Conservation (phyloP, 1,140 invertebrate species). For the Drosophila persimilis region DNA sequence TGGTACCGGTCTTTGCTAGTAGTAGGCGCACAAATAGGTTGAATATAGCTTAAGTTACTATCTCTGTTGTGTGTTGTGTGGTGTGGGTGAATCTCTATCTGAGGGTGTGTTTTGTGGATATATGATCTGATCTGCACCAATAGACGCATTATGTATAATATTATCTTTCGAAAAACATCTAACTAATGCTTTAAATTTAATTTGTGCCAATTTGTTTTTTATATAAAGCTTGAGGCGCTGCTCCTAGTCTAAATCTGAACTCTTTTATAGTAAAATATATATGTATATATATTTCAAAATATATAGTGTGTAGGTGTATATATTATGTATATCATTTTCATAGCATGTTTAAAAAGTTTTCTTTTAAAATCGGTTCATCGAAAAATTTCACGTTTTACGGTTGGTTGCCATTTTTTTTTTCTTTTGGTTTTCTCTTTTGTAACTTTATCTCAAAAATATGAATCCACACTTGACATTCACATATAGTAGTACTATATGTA, state of each 20-base stretch:
- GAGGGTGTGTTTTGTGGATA: not conserved
- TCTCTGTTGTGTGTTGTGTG: not conserved
- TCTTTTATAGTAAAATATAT: conserved; percentile 66
- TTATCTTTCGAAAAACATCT: conserved; percentile 30
- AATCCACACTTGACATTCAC: conserved; percentile 59
- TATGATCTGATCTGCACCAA: conserved; percentile 14
- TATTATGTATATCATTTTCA: conserved; percentile 15
- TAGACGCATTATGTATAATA: conserved; percentile 28
- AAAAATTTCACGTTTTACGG: conserved; percentile 57
- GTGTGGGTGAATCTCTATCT: conserved; percentile 5
- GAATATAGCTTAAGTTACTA: conserved; percentile 14
- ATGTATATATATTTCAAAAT: conserved; percentile 22
- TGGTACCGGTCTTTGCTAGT: conserved; percentile 30
- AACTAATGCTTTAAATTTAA: conserved; percentile 40
- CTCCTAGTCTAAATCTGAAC: conserved; percentile 39
- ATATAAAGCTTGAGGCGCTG: conserved; percentile 65
- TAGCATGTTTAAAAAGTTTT: conserved; percentile 49
- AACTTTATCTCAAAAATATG: conserved; percentile 71
- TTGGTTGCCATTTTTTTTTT: conserved; percentile 3
- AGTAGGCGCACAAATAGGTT: conserved; percentile 49
- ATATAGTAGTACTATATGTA: conserved; percentile 17
- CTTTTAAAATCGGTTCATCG: conserved; percentile 61
- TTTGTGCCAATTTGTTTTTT: conserved; percentile 46
- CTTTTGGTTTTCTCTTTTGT: conserved; percentile 25
- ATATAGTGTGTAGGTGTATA: conserved; percentile 35